These are phyloP conservation scores for Heterotis niloticus DNA, from an alignment of 2,113 vertebrate species.

Conservation along the genomic window DNA sequence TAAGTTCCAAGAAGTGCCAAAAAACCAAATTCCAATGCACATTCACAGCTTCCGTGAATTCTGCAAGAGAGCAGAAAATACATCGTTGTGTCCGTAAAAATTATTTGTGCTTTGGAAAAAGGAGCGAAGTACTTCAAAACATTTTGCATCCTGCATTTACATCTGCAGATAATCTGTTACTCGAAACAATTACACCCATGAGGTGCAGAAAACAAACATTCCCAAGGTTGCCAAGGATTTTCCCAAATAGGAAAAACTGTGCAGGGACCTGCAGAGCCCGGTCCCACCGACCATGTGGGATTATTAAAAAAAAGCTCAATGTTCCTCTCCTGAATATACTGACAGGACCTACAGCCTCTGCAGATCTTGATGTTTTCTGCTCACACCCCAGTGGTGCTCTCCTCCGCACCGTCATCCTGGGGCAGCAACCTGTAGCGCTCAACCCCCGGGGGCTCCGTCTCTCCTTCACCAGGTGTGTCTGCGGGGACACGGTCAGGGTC, in stretches of 20 bases:
- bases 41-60: background rate
- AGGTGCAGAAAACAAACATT: background rate
- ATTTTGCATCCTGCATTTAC: background rate
- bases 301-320: too few relatives aligned
- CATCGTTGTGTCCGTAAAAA: background rate
- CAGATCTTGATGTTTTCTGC: too few relatives aligned
- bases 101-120: too few relatives aligned
- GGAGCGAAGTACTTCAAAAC: too few relatives aligned
- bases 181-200: background rate
- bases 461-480: background rate
- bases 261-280: background rate
- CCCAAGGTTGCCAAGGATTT: background rate
- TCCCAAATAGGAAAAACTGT: background rate
- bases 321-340: too few relatives aligned
- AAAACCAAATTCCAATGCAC: background rate
- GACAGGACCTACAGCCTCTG: too few relatives aligned
- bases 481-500: conserved; percentile 41
- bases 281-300: background rate
- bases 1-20: background rate
- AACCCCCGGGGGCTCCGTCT: background rate
- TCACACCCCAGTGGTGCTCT: conserved; percentile 39
- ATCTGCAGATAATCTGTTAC: background rate
- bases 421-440: conserved; percentile 21
- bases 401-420: conserved; percentile 24
- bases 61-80: background rate